Base-by-base conservation (phyloP, 2,888 invertebrate genomes). In the Carpatolechia fugitivella region DNA sequence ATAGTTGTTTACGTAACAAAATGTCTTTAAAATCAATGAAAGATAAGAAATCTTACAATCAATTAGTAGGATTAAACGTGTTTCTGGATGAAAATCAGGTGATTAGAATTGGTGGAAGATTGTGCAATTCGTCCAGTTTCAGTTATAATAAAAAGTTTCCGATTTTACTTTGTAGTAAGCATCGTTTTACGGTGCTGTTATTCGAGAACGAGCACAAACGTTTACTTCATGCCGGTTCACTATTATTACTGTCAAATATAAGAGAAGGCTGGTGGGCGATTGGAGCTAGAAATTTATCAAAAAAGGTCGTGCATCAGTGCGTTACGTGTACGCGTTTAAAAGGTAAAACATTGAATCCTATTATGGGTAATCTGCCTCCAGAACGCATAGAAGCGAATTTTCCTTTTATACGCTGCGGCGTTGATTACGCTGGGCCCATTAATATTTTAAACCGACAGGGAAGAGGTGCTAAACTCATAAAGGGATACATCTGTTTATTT, bases 91-190 rank as follows among this genome's bases (percentile, higher is more conserved):
- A 11, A 3, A 35, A 52, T n/a, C 40, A 33, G 10, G 24, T 48
- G 8, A 36, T 7, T 5, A 56, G 60, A 24, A 8, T 31, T 1
- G n/a, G 56, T 47, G 1, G 49, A 46, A 35, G 61, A 59, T 36
- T 40, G 56, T 5, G 50, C 18, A 14, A 33, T 50, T 24, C 24
- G 6, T 0, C 36, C 57, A 13, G 14, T 36, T 51, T 51, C 14
- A 16, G 35, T 33, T 13, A 47, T 60, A 14, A 14, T 47, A 54
- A 54, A 54, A 54, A 54, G 16, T 47, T 47, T 18, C 54, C 54
- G 11, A 38, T 54, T 10, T 38, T 54, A 33, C 13, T 54, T 13
- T 47, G 16, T 8, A n/a, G 36, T n/a, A 54, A 46, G 11, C 46
- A 47, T 47, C 36, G 10, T 11, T 46, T 54, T 14, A 54, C 54